phyloP scores from a whole-genome alignment of 2,888 invertebrate genomes.

The Harpagoxenus sublaevis region DNA sequence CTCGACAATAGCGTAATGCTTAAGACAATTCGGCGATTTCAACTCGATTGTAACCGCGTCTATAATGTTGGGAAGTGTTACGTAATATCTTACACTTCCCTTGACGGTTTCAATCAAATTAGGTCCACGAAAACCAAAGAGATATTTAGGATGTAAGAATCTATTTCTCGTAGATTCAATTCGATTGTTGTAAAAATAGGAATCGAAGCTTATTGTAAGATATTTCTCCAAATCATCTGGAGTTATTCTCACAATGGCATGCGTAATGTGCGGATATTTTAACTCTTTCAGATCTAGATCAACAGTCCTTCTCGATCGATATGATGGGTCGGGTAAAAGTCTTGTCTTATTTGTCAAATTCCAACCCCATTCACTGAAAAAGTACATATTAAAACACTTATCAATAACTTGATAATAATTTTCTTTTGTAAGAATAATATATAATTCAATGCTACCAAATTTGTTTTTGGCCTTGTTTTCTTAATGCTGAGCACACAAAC shows the following conservation, averaged over 20 bases:
- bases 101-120: constrained; percentile 61
- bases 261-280: constrained; percentile 87
- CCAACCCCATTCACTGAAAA: constrained; percentile 87
- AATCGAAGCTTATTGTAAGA: constrained; percentile 79
- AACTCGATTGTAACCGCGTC: constrained; percentile 78
- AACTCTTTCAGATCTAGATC: constrained; percentile 89
- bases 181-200: constrained; percentile 69
- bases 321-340: constrained; percentile 87
- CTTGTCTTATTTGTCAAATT: constrained; percentile 88
- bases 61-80: constrained; percentile 69
- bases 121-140: constrained; percentile 66
- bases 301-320: constrained; percentile 86
- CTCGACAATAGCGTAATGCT: constrained; percentile 76
- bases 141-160: constrained; percentile 47
- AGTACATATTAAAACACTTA: constrained; percentile 69
- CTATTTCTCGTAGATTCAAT: constrained; percentile 56
- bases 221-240: constrained; percentile 88
- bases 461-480: constrained; percentile 87
- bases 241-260: constrained; percentile 90
- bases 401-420: constrained; percentile 79
- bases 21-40: constrained; percentile 70
- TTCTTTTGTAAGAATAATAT: constrained; percentile 71
- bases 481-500: constrained; percentile 91
- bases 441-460: constrained; percentile 87
- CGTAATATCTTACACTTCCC: constrained; percentile 78